Percentiles rank a stretch among this genome's conserved stretches.
phyloP scores from a whole-genome alignment of 2,797 vertebrate genomes.

The Sternotherus odoratus region DNA sequence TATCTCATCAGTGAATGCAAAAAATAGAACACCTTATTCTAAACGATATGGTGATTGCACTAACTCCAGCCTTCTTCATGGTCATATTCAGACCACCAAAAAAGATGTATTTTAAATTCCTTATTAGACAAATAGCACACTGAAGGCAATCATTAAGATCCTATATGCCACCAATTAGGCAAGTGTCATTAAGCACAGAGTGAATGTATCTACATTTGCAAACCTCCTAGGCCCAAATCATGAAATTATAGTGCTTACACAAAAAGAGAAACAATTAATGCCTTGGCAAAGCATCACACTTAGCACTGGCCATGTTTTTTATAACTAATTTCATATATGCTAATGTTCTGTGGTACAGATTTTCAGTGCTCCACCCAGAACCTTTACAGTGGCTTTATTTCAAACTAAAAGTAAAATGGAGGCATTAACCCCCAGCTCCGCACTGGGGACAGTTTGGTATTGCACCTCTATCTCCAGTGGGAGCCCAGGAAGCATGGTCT shows the following conservation, averaged over 20 bases:
- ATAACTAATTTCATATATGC: background rate
- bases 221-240: background rate
- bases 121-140: slow-evolving; percentile 11
- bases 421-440: background rate
- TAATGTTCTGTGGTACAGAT: background rate
- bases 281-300: background rate
- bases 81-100: background rate
- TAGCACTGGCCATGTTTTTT: background rate
- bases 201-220: background rate
- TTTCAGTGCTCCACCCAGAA: background rate
- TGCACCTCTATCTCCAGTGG: background rate
- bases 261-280: background rate
- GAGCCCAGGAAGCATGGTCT: background rate
- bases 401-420: background rate
- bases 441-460: background rate
- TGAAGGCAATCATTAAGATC: slow-evolving; percentile 4
- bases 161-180: background rate
- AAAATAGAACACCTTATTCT: background rate
- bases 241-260: background rate
- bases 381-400: background rate
- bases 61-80: background rate
- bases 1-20: slow-evolving; percentile 8
- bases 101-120: background rate
- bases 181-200: slow-evolving; percentile 24
- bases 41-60: background rate